A percentile compares a stretch with the other conserved stretches of the same genome.
These are phyloP conservation scores for Pseudococcus longispinus DNA, from an alignment of 2,888 invertebrate species.

Conservation along the genomic window DNA sequence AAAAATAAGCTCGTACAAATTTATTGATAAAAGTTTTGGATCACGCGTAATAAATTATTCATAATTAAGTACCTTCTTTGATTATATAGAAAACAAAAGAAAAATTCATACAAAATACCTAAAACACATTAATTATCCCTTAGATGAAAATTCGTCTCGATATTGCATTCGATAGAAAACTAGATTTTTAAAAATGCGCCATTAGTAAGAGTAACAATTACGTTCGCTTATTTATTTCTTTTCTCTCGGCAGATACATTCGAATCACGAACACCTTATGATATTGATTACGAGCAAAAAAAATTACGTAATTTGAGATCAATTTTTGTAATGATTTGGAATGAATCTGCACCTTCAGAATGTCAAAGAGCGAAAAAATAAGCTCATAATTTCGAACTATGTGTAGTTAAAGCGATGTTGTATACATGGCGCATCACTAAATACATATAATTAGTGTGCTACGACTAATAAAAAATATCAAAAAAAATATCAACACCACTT, in stretches of 20 bases:
- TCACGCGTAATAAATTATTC: not conserved
- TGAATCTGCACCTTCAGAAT: not conserved
- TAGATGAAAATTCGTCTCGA: not conserved
- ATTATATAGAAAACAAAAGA: not conserved
- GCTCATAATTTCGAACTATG: not conserved
- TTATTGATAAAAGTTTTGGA: not conserved
- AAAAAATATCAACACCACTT: not conserved
- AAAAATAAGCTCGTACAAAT: slow-evolving; percentile 3
- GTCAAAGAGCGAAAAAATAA: slow-evolving; percentile 12
- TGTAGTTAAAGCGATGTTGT: not conserved
- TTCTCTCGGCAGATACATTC: not conserved
- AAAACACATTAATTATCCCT: not conserved
- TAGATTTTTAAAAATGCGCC: not conserved
- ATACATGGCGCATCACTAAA: not conserved
- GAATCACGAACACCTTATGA: not conserved
- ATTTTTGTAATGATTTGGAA: not conserved
- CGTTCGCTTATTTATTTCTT: not conserved
- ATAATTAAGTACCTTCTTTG: not conserved
- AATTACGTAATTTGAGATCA: slow-evolving; percentile 35
- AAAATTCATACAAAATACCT: not conserved
- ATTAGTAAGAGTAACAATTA: not conserved
- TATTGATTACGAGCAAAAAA: slow-evolving; percentile 25
- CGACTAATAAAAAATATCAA: not conserved
- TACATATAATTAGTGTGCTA: not conserved
- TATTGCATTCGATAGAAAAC: not conserved